Evolutionary conservation across 2,797 vertebrate genomes (phyloP).

Genomic region (Alcedo quadribrachys): DNA sequence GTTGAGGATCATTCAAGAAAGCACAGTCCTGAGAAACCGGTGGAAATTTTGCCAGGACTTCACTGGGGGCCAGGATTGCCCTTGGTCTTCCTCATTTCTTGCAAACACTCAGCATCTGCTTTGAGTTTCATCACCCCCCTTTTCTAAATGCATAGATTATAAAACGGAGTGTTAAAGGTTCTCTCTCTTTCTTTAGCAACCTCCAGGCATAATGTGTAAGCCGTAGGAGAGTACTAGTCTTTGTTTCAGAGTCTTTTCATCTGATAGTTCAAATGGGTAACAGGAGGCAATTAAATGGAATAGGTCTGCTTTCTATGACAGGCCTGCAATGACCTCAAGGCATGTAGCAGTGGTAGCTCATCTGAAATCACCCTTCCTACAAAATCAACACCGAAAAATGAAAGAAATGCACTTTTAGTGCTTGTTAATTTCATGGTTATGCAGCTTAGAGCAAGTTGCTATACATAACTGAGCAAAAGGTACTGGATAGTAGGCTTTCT

Average conservation of each 20-base stretch:
- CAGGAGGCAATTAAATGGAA: background rate
- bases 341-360: background rate
- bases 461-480: background rate
- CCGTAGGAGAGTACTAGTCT: background rate
- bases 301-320: background rate
- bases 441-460: background rate
- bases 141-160: background rate
- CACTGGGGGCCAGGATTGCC: background rate
- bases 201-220: background rate
- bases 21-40: background rate
- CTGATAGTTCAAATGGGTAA: background rate
- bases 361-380: background rate
- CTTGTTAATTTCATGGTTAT: background rate
- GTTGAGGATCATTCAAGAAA: background rate
- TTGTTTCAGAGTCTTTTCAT: slow-evolving; percentile 43
- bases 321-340: background rate
- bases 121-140: background rate
- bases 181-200: background rate
- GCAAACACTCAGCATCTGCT: background rate
- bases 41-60: background rate
- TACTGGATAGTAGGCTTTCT: background rate
- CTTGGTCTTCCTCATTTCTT: background rate
- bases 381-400: background rate
- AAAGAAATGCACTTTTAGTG: background rate
- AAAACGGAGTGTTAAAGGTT: background rate